A percentile compares a stretch with the other conserved stretches of the same genome.
Evolutionary conservation across 2,113 vertebrate species (phyloP).

Genomic region (Dasyprocta punctata): DNA sequence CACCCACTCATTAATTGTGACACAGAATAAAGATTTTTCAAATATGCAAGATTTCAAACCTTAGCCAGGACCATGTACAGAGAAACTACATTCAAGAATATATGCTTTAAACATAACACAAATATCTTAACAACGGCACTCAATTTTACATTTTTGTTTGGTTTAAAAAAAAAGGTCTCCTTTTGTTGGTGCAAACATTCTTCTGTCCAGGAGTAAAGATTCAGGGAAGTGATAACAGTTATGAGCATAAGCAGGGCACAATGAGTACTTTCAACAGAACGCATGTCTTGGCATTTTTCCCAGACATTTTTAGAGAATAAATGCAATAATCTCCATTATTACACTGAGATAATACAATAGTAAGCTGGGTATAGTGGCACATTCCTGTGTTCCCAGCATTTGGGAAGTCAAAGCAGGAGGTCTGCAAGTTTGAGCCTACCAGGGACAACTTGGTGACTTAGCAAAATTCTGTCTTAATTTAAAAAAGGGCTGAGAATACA

Average conservation of each 20-base stretch:
- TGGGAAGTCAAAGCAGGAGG: not conserved
- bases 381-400: not conserved
- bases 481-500: not conserved
- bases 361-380: not conserved
- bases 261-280: constrained; percentile 2
- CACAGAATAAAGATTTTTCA: constrained; percentile 39
- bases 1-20: constrained; percentile 27
- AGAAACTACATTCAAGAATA: not conserved
- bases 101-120: not conserved
- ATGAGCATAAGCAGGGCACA: not conserved
- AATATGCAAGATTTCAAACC: constrained; percentile 30
- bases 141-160: constrained; percentile 34
- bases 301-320: not conserved
- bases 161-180: not conserved
- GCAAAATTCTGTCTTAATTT: not conserved
- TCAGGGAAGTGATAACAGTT: not conserved
- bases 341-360: not conserved
- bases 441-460: not conserved
- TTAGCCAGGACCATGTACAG: not conserved
- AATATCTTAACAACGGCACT: not conserved
- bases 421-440: not conserved
- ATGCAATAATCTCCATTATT: not conserved
- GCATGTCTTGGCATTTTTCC: not conserved
- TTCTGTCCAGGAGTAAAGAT: constrained; percentile 2
- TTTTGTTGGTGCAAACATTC: not conserved